phyloP scores from a whole-genome alignment of 2,888 invertebrate species.

The Peribatodes rhomboidaria region DNA sequence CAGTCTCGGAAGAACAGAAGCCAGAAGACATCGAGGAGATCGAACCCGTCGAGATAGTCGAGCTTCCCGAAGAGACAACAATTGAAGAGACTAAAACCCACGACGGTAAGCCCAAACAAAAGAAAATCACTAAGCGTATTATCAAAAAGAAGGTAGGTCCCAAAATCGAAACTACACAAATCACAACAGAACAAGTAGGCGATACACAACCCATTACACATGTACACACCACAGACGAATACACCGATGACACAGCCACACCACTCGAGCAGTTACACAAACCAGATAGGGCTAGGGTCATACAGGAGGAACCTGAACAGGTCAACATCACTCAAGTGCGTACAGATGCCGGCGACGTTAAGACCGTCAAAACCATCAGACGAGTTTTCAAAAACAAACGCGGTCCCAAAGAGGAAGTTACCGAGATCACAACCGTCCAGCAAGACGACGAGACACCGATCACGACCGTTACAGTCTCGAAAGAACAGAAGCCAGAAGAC shows the following conservation, averaged over 20 bases:
- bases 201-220: background rate
- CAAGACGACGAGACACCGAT: conserved; percentile 57
- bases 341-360: background rate
- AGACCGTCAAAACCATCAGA: background rate
- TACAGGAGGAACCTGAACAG: conserved; percentile 1
- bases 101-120: conserved; percentile 3
- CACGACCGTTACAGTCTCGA: conserved; percentile 21
- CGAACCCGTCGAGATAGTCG: background rate
- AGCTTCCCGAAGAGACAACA: background rate
- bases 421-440: conserved; percentile 48
- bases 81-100: background rate
- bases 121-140: conserved; percentile 46
- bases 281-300: background rate
- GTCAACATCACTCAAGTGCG: background rate
- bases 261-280: background rate
- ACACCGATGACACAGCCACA: conserved; percentile 40
- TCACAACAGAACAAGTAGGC: conserved; percentile 41
- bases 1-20: background rate
- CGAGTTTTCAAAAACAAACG: conserved; percentile 29
- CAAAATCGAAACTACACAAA: conserved; percentile 64
- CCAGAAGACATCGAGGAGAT: background rate
- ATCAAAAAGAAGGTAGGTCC: conserved; percentile 60
- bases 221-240: conserved; percentile 43
- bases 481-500: conserved; percentile 42
- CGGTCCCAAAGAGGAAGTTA: conserved; percentile 27